Base-by-base conservation (phyloP, 2,888 invertebrate species). In the Hypercompe scribonia region DNA sequence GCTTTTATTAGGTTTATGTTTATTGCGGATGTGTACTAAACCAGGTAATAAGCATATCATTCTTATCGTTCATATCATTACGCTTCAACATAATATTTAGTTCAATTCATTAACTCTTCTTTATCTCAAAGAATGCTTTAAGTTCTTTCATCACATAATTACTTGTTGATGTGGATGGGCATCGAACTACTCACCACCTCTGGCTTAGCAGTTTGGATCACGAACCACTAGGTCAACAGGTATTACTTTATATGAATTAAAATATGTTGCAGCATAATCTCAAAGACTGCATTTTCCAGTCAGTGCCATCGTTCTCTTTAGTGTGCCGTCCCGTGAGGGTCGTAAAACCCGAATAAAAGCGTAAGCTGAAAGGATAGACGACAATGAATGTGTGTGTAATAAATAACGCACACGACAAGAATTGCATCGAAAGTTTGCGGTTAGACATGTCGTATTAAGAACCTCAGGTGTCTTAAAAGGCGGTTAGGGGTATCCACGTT, bases 381-480 rank as follows among this genome's bases (percentile, higher is more conserved):
- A 64, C 64, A n/a, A 28, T 46, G 64, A 63, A 70, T 46, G 46
- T 31, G 42, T 46, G 18, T 70, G 63, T 70, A 64, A 70, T 64
- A 70, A 70, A 70, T 70, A 34, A 70, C 61, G 24, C 2, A 39
- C 61, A 54, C 68, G 54, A 68, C 68, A 68, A 39, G 61, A 54
- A 42, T 63, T 70, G 46, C 33, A 3, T 42, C 2, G 64, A 34
- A n/a, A 24, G 28, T 63, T 15, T 69, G 68, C 11, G 13, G 36
- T 36, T 61, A 69, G 68, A 39, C 61, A 42, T 39, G 39, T 61
- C 61, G 31, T 24, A 61, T 69, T 42, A 69, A 42, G 58, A 69
- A 61, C 31, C 42, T 13, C 39, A 39, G 42, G 69, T 61, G 42
- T 31, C 39, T 21, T 39, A 39, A 61, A n/a, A 58, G 36, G n/a